These are phyloP conservation scores for Chelon labrosus DNA, from an alignment of 2,797 vertebrate species.

Conservation along the genomic window DNA sequence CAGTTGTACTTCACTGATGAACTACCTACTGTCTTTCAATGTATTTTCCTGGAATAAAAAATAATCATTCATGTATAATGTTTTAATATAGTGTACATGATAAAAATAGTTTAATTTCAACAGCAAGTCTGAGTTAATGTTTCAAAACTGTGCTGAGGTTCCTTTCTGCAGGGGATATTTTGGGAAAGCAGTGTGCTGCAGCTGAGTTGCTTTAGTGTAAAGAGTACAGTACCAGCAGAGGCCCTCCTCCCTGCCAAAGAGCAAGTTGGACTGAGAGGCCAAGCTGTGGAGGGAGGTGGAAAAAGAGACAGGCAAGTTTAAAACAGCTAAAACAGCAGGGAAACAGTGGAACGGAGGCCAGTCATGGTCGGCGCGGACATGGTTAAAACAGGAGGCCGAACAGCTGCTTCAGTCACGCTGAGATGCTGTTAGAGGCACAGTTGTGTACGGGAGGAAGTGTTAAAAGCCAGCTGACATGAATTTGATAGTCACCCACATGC, in stretches of 20 bases:
- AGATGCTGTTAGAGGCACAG: conserved; percentile 27
- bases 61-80: background rate
- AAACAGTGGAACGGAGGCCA: conserved; percentile 42
- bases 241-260: conserved; percentile 85
- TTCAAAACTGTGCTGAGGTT: conserved; percentile 12
- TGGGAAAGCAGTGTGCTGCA: conserved; percentile 47
- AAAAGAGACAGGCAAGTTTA: conserved; percentile 68
- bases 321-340: conserved; percentile 62
- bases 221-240: conserved; percentile 85
- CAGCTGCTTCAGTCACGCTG: conserved; percentile 50
- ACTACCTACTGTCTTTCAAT: background rate
- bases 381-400: conserved; percentile 24
- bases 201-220: conserved; percentile 48
- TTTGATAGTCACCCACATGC: conserved; percentile 24
- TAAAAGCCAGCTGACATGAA: conserved; percentile 29
- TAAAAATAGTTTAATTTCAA: background rate
- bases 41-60: no score
- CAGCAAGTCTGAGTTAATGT: background rate
- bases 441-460: conserved; percentile 5
- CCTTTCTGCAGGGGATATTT: conserved; percentile 47
- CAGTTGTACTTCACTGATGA: background rate
- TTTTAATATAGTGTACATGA: background rate
- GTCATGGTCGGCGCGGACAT: conserved; percentile 36
- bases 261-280: conserved; percentile 86
- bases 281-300: conserved; percentile 80